Conservation (phyloP, 2,888 invertebrate genomes). For the Apodemia zela region DNA sequence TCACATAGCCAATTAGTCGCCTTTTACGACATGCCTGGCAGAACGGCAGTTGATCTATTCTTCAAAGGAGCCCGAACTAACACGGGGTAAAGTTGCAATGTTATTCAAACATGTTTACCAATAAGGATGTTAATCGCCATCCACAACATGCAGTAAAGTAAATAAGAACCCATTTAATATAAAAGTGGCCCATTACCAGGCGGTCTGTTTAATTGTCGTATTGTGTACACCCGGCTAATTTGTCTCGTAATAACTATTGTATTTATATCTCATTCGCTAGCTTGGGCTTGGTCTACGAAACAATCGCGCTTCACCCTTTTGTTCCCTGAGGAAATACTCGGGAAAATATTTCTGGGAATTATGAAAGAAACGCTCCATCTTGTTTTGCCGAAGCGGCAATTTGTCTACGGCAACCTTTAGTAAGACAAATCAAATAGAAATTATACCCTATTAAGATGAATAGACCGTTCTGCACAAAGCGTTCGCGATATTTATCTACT, state of each 20-base stretch:
- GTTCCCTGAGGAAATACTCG: constrained; percentile 7
- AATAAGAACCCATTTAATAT: neutral
- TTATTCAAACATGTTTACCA: neutral
- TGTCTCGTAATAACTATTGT: constrained; percentile 7
- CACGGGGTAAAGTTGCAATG: neutral
- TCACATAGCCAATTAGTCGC: no score
- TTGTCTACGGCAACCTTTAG: constrained; percentile 6
- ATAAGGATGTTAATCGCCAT: neutral
- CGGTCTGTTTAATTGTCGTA: constrained; percentile 7
- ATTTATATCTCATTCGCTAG: neutral
- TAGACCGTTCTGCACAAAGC: neutral
- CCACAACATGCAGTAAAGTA: neutral
- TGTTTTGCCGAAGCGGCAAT: neutral
- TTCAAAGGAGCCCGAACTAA: no score
- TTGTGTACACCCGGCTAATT: constrained; percentile 3
- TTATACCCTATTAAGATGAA: constrained; percentile 8
- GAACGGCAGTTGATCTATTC: no score
- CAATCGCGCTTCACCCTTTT: neutral
- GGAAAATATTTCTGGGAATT: constrained; percentile 4
- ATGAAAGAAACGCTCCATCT: constrained; percentile 7
- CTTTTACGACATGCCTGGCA: no score
- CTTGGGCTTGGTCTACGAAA: neutral
- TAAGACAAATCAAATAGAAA: constrained; percentile 12
- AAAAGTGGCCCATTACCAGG: neutral
- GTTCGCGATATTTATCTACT: neutral